These are phyloP conservation scores for Drosophila emarginata DNA, from an alignment of 2,888 invertebrate species.

Conservation along the genomic window DNA sequence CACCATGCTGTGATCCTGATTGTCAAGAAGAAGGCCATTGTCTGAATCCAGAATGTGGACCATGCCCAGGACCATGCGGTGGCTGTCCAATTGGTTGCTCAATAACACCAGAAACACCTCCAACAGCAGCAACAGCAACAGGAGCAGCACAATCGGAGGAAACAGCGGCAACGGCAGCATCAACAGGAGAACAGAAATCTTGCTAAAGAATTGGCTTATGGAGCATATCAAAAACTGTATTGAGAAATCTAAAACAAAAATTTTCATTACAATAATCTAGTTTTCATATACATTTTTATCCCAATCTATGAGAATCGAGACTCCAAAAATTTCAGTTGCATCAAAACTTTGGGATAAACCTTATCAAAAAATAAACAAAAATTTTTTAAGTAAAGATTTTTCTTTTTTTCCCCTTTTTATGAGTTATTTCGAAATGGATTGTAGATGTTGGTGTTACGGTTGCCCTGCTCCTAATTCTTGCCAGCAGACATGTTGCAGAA, in stretches of 20 bases:
- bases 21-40: conserved; percentile 43
- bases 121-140: neutral
- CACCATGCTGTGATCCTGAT: conserved; percentile 59
- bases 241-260: neutral
- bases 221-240: neutral
- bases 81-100: neutral
- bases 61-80: conserved; percentile 42
- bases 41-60: conserved; percentile 46
- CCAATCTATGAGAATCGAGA: neutral
- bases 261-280: neutral
- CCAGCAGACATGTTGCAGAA: neutral
- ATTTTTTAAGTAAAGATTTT: neutral
- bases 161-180: neutral
- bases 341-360: neutral
- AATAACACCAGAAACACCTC: neutral
- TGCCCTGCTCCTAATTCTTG: neutral
- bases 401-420: neutral
- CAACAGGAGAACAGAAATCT: neutral
- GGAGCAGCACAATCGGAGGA: neutral
- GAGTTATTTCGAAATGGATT: neutral
- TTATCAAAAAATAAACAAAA: neutral
- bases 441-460: neutral
- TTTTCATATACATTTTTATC: neutral
- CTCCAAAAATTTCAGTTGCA: neutral
- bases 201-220: neutral